A percentile compares a stretch with the other conserved stretches of the same genome.
These are phyloP conservation scores for Stenodema calcarata DNA, from an alignment of 2,888 invertebrate genomes.

Conservation along the genomic window DNA sequence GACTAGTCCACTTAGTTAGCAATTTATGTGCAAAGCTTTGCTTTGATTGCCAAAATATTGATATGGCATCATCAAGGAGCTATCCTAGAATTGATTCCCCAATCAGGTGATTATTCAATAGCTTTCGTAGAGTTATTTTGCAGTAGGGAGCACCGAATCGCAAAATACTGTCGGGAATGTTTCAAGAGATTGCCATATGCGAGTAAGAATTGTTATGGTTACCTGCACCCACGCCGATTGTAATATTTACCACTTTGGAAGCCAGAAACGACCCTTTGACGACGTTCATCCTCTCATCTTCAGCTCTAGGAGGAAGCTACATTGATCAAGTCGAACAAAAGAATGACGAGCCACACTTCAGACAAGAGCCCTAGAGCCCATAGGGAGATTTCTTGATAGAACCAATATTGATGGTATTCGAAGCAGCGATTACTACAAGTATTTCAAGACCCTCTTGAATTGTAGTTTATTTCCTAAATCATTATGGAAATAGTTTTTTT, in stretches of 20 bases:
- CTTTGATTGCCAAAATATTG: too few species aligned
- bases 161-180: too few species aligned
- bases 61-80: too few species aligned
- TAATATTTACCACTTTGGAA: not conserved
- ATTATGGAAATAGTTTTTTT: too few species aligned
- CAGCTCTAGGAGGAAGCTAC: not conserved
- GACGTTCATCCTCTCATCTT: not conserved
- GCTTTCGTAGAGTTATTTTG: too few species aligned
- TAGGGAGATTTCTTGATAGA: not conserved
- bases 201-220: too few species aligned
- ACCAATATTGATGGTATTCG: not conserved
- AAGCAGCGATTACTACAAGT: not conserved
- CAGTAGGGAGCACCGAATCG: too few species aligned
- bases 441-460: not conserved
- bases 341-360: constrained; percentile 7
- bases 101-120: too few species aligned
- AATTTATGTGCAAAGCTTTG: too few species aligned
- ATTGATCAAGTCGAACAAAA: constrained; percentile 9
- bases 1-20: too few species aligned
- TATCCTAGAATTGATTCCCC: too few species aligned
- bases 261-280: not conserved
- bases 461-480: not conserved
- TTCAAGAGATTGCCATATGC: too few species aligned
- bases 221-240: not conserved
- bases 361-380: not conserved